A percentile compares a stretch with the other conserved stretches of the same genome.
Conservation (phyloP, 2,797 vertebrate genomes). For the Pseudopleuronectes americanus region DNA sequence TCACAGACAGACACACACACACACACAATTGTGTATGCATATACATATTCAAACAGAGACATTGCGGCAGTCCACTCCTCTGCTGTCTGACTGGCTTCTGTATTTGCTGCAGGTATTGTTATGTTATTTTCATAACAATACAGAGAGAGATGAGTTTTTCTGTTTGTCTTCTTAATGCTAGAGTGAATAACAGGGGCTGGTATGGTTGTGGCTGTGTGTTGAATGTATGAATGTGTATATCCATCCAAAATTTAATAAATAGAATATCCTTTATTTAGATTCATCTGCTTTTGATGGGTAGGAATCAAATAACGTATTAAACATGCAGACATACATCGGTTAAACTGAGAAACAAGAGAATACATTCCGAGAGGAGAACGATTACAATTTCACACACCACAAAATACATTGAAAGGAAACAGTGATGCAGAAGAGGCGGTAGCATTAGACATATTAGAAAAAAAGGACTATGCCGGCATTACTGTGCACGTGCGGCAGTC, state of each 20-base stretch:
- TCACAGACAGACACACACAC: not conserved
- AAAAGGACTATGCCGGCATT: not conserved
- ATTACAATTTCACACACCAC: not conserved
- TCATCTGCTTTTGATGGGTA: too few species aligned
- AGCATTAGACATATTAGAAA: not conserved
- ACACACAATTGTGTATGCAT: not conserved
- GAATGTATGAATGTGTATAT: not conserved
- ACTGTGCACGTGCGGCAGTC: slow-evolving; percentile 6
- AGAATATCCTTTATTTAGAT: slow-evolving; percentile 6
- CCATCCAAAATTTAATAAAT: not conserved
- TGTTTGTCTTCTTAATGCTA: not conserved
- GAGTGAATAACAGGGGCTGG: not conserved
- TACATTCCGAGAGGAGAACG: not conserved
- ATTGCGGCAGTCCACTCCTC: not conserved
- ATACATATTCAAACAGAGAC: not conserved
- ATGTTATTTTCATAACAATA: not conserved
- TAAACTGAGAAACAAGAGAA: not conserved
- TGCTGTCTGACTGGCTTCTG: not conserved
- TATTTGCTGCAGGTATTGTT: not conserved
- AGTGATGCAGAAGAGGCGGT: not conserved
- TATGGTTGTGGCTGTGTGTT: not conserved
- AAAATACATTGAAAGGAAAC: slow-evolving; percentile 5
- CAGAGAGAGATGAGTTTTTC: not conserved
- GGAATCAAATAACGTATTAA: not conserved
- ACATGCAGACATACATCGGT: not conserved